Evolutionary conservation across 2,113 vertebrate species (phyloP), one percentile per base, ranked within the genome.

Genomic region (Clarias magur): DNA sequence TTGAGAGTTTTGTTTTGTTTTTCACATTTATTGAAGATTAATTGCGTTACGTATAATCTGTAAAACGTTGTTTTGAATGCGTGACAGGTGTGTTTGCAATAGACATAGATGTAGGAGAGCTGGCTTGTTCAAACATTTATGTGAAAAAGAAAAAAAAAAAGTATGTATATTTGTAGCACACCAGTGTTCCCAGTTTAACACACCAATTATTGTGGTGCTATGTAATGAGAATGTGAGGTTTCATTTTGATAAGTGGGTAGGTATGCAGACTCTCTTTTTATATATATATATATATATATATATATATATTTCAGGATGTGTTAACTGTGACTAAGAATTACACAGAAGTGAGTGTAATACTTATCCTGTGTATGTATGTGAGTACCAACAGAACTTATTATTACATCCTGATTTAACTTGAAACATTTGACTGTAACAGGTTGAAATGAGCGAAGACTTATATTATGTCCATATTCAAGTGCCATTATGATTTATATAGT

Each of bases 341-440:
- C 83, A 91, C 23, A 83, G 25, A 82, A 27, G 12, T 88, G 81
- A 87, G 89, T 93, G 90, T 92, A 91, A 92, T 92, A 91, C 65
- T 70, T 84, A 83, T 84, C 79, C 87, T 78, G 85, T 75, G 78
- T 34, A 54, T 56, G 89, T 86, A 19, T 87, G 48, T 25, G 42
- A 65, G 30, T 89, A 83, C 60, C 81, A 91, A 88, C 83, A 90
- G 23, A 87, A 89, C 80, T 83, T 90, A 92, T 90, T 90, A 90
- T 79, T 87, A 89, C 88, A 93, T 88, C 91, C 93, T 94, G 93
- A 88, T 91, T 57, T 92, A 94, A 94, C 93, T 94, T 94, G 93
- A 95, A 94, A 87, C 89, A 85, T 56, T 84, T 92, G 84, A 90
- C 86, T 85, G 84, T 85, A 83, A 88, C 84, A 86, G 34, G 70